phyloP scores from a whole-genome alignment of 2,888 invertebrate species.

The Lithophane semibrunnea region DNA sequence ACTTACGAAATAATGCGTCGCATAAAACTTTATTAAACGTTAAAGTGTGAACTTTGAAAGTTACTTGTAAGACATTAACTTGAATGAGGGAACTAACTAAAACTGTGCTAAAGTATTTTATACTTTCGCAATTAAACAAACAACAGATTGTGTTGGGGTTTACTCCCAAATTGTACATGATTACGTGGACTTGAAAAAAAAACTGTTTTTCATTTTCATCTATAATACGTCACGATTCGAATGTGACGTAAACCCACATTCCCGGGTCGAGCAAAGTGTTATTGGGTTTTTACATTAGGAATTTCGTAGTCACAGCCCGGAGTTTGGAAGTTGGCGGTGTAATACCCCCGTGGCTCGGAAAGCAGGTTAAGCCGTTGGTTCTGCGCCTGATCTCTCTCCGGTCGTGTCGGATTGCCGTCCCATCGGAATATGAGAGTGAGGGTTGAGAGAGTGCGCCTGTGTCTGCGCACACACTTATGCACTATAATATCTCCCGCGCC shows the following conservation, averaged over 20 bases:
- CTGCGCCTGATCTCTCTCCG: no score
- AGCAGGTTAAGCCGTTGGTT: no score
- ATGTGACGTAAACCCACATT: slow-evolving; percentile 8
- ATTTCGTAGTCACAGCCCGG: no score
- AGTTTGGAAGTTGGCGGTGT: no score
- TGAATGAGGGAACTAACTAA: slow-evolving; percentile 5
- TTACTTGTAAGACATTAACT: slow-evolving; percentile 43
- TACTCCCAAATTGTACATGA: not conserved
- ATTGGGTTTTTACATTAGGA: no score
- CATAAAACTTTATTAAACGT: slow-evolving; percentile 50
- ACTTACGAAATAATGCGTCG: slow-evolving; percentile 55
- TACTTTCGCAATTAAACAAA: slow-evolving; percentile 31
- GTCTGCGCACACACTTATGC: no score
- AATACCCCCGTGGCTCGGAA: no score
- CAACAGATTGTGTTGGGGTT: slow-evolving; percentile 10
- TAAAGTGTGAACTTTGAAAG: slow-evolving; percentile 40
- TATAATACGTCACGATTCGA: not conserved
- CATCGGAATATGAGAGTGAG: no score
- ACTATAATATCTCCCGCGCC: no score
- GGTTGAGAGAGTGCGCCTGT: no score
- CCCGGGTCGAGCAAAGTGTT: no score
- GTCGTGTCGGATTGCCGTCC: no score
- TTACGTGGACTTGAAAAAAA: not conserved
- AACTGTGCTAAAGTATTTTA: slow-evolving; percentile 28
- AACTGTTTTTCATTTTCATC: not conserved